phyloP scores from a whole-genome alignment of 2,888 invertebrate species.

The Holacanthella duospinosa region DNA sequence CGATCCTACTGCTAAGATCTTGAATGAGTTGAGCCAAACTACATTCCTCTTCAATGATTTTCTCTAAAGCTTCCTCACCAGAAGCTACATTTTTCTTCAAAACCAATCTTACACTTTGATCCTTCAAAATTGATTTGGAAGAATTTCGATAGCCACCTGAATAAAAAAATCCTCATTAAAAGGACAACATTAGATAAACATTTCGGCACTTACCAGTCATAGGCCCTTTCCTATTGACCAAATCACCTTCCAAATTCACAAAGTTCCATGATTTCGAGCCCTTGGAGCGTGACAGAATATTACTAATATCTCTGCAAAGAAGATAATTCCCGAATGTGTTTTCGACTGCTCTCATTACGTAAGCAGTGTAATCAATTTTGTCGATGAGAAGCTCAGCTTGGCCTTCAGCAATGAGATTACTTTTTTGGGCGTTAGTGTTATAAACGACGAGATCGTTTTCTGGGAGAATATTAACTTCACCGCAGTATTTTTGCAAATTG shows the following conservation, averaged over 20 bases:
- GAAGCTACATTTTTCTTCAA: neutral
- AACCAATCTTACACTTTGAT: neutral
- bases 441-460: neutral
- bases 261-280: no score
- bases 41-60: neutral
- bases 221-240: no score
- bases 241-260: neutral
- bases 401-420: neutral
- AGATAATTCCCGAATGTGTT: neutral
- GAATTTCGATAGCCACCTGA: neutral
- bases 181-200: neutral
- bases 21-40: neutral
- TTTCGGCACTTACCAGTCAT: neutral
- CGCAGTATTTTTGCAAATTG: neutral
- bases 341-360: neutral
- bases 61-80: neutral
- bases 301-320: neutral
- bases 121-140: neutral
- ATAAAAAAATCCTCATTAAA: neutral
- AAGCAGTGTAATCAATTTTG: neutral
- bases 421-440: neutral
- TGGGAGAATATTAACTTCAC: neutral
- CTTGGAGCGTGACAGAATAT: no score
- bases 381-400: no score
- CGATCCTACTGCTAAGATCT: no score